Evolutionary conservation across 2,113 vertebrate species (phyloP), one percentile per base, ranked within the genome.

Genomic region (Megalops atlanticus): DNA sequence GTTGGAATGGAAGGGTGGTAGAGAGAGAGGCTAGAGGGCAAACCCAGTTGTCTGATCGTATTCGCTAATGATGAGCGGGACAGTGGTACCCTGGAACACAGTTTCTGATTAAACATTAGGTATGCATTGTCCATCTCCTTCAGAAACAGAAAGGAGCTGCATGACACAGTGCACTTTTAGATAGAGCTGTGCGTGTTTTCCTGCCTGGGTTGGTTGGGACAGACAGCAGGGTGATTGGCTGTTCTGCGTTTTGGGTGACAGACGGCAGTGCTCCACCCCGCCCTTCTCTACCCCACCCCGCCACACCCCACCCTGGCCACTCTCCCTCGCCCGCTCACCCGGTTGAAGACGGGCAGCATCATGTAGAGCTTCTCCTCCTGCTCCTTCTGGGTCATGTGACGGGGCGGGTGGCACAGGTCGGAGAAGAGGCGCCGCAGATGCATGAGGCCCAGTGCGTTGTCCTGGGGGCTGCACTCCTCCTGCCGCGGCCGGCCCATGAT

Each of bases 351-450:
- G 0, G 98, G 98, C 81, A 99, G 87, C 98, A 99, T 99, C 97
- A 99, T 99, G 90, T 99, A 99, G 68, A 99, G 96, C 78, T 99
- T 99, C 87, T 99, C 98, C 83, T 99, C 98, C 89, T 99, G 98
- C 86, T 99, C 98, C 87, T 99, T 99, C 93, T 99, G 98, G 41
- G 97, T 98, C 97, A 99, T 98, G 90, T 98, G 97, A 40, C 97
- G 94, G 7, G 98, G 96, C 52, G 98, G 97, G 74, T 99, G 97
- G 86, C 97, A 99, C 77, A 99, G 92, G 83, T 99, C 98, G 0
- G 96, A 97, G 93, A 99, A 99, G 87, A 99, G 97, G 70, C 98
- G 95, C 4, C 98, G 96, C 82, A 99, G 94, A 84, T 99, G 98
- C 98, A 99, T 99, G 82, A 99, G 91, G 47, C 98, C 98, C 81